phyloP scores from a whole-genome alignment of 2,113 vertebrate species.

The Atrichornis clamosus region DNA sequence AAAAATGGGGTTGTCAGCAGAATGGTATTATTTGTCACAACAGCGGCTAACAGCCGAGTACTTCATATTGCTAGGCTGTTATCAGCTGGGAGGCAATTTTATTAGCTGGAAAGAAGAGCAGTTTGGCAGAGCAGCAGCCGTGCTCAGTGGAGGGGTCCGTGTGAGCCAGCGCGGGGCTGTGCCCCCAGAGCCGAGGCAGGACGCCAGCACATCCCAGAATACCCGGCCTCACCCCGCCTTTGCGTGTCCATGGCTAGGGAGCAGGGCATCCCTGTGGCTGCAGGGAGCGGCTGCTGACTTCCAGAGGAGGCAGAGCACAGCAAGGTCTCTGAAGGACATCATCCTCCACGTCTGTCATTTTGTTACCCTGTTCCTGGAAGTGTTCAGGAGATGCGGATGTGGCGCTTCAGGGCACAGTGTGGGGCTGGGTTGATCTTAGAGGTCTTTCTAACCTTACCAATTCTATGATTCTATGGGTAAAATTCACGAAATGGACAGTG shows the following conservation, averaged over 20 bases:
- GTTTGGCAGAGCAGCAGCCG: not conserved
- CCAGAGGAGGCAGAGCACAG: not conserved
- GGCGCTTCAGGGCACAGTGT: not conserved
- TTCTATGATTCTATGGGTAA: not conserved
- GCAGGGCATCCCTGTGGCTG: too few relatives aligned
- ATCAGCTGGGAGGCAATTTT: conserved; percentile 30
- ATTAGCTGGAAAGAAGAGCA: not conserved
- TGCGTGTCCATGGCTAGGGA: not conserved
- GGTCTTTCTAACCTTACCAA: not conserved
- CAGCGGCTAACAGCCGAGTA: not conserved
- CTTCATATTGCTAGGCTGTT: conserved; percentile 1
- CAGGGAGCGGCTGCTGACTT: not conserved
- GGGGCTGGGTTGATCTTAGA: not conserved
- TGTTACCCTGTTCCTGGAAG: not conserved
- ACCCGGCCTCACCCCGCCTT: not conserved
- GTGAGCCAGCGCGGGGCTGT: not conserved
- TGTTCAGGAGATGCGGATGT: fast-evolving
- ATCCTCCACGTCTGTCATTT: fast-evolving
- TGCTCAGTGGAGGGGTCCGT: not conserved
- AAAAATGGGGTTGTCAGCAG: conserved; percentile 22
- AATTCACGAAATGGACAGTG: not conserved
- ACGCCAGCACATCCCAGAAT: not conserved
- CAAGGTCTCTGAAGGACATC: not conserved
- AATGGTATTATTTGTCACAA: conserved; percentile 52
- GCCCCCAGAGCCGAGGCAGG: not conserved